Base-by-base conservation (phyloP, 2,113 vertebrate species). In the Pithys albifrons region DNA sequence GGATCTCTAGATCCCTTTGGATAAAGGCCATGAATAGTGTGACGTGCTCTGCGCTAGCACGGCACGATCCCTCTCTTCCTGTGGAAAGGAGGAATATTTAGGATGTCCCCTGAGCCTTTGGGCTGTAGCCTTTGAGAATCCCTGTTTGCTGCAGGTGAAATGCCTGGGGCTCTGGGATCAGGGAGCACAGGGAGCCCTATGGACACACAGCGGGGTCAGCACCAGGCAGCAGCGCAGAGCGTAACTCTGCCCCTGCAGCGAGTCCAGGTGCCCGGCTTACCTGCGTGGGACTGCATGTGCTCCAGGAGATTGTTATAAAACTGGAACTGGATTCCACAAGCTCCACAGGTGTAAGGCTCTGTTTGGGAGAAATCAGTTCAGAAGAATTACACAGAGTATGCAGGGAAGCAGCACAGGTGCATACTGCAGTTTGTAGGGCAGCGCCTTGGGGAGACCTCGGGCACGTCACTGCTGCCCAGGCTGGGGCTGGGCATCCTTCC, bases 241-340 rank as follows among this genome's bases (percentile, higher is more conserved):
- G 89, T 48, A 92, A 75, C 35, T 89, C 93, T 93, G 39, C 45
- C 87, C 93, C 94, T 82, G 69, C 65, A 72, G 93, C 0, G 18
- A 96, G 87, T 93, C 9, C 0, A 93, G 74, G 96, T 55, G 91
- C 94, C 84, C 83, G 75, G 84, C 98, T 99, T 98, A 99, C 99
- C 99, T 95, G 99, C 99, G 0, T 99, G 99, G 89, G 99, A 99
- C 98, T 99, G 99, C 99, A 99, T 99, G 98, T 99, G 99, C 97
- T 99, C 99, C 98, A 99, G 98, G 94, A 99, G 99, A 98, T 99
- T 99, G 99, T 98, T 99, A 98, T 99, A 99, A 99, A 99, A 99
- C 98, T 99, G 99, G 98, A 99, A 99, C 99, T 99, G 99, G 98
- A 99, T 99, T 96, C 99, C 99, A 97, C 99, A 99, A 98, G 99